Evolutionary conservation across 2,888 invertebrate genomes (phyloP).

Genomic region (Pachycephus smyrnensis): DNA sequence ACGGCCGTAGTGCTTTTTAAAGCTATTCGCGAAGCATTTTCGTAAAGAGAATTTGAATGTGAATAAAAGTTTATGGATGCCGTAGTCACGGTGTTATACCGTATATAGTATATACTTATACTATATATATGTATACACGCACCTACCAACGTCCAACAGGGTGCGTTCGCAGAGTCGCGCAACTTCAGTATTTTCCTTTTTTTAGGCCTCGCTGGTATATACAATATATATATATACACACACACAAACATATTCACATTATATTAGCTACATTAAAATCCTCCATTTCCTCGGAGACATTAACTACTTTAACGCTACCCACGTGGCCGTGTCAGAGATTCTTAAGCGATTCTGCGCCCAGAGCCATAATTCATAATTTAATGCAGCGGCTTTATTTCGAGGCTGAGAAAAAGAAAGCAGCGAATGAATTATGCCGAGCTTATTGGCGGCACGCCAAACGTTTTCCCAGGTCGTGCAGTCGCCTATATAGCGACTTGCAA

Average conservation of each 20-base stretch:
- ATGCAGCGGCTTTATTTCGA: conserved; percentile 20
- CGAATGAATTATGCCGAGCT: conserved; percentile 47
- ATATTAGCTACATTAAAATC: background rate
- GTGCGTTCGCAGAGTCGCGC: background rate
- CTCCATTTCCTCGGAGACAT: background rate
- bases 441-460: conserved; percentile 50
- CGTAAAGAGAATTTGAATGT: conserved; percentile 42
- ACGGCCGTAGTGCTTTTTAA: background rate
- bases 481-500: background rate
- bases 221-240: no score
- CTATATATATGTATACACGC: no score
- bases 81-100: background rate
- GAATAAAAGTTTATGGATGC: conserved; percentile 44
- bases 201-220: background rate
- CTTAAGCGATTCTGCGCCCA: background rate
- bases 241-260: background rate
- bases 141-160: background rate
- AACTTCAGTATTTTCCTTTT: background rate
- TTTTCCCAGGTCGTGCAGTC: conserved; percentile 35
- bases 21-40: conserved; percentile 23
- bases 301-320: background rate
- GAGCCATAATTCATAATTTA: conserved; percentile 26
- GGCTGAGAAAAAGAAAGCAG: conserved; percentile 29
- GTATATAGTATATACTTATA: no score
- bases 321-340: background rate